Evolutionary conservation across 2,888 invertebrate genomes (phyloP).

Genomic region (Hecatera dysodea): DNA sequence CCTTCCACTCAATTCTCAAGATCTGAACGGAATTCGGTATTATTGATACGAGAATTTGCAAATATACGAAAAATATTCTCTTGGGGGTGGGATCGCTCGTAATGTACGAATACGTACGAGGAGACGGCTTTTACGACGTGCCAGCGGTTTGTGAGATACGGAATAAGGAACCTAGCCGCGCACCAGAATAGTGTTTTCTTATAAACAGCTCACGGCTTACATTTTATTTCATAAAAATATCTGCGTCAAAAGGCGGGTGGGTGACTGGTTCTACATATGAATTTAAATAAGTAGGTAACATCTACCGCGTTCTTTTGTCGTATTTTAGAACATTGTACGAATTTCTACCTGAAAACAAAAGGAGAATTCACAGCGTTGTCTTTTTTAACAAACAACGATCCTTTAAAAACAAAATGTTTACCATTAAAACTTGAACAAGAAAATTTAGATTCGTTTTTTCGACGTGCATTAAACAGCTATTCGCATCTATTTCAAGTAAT

Average conservation of each 20-base stretch:
- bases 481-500: slow-evolving; percentile 28
- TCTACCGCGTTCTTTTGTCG: slow-evolving; percentile 7
- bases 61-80: slow-evolving; percentile 71
- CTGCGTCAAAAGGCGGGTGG: not conserved
- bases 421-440: slow-evolving; percentile 16
- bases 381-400: slow-evolving; percentile 5
- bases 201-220: slow-evolving; percentile 50
- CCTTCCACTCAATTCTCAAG: slow-evolving; percentile 55
- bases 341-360: slow-evolving; percentile 9
- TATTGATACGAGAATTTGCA: slow-evolving; percentile 69
- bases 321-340: not conserved
- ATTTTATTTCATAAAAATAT: slow-evolving; percentile 49
- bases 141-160: slow-evolving; percentile 60
- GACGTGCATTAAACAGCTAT: slow-evolving; percentile 13
- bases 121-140: slow-evolving; percentile 61
- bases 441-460: slow-evolving; percentile 27
- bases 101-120: slow-evolving; percentile 53
- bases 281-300: not conserved
- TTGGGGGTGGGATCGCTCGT: slow-evolving; percentile 55
- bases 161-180: slow-evolving; percentile 58
- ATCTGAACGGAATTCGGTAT: slow-evolving; percentile 58
- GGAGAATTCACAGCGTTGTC: not conserved
- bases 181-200: slow-evolving; percentile 51
- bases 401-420: slow-evolving; percentile 33
- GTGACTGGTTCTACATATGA: slow-evolving; percentile 1